Evolutionary conservation across 2,888 invertebrate species (phyloP), one percentile per base, ranked within the genome.

Genomic region (Druceiella hillmani): DNA sequence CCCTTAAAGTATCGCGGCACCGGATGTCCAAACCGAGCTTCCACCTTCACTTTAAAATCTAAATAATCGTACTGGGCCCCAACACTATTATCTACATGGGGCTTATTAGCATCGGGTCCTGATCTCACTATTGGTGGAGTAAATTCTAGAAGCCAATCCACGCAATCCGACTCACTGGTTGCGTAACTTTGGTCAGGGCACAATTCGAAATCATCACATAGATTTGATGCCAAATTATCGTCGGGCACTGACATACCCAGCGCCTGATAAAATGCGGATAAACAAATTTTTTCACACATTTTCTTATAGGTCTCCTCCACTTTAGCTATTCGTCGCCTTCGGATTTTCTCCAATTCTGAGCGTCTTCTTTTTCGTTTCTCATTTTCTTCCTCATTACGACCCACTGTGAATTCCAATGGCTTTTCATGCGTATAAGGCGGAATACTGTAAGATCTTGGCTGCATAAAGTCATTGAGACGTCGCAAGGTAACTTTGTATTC

Each of bases 61-160:
- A 67, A 54, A 50, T 69, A 69, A 41, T 40, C 65, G 42, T 68
- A 70, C 46, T 66, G n/a, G n/a, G n/a, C n/a, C n/a, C n/a, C n/a
- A n/a, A n/a, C n/a, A n/a, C n/a, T n/a, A n/a, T n/a, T n/a, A n/a
- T n/a, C n/a, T n/a, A n/a, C n/a, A n/a, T n/a, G n/a, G n/a, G n/a
- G n/a, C n/a, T n/a, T n/a, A n/a, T n/a, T n/a, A n/a, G n/a, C n/a
- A n/a, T n/a, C n/a, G n/a, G n/a, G n/a, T n/a, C n/a, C n/a, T n/a
- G n/a, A n/a, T n/a, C n/a, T n/a, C n/a, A n/a, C 69, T 38, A 51
- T 61, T 1, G 71, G 69, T 4, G 71, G 69, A n/a, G 69, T 70
- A 43, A 70, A 68, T 47, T 70, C 69, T 11, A 72, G 54, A 22
- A 66, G 47, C 70, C 71, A 72, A 52, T 69, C 69, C 46, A 68